Percentiles rank a stretch among this genome's conserved stretches.
These are phyloP conservation scores for Acinonyx jubatus DNA, from an alignment of 2,113 vertebrate genomes.

Conservation along the genomic window DNA sequence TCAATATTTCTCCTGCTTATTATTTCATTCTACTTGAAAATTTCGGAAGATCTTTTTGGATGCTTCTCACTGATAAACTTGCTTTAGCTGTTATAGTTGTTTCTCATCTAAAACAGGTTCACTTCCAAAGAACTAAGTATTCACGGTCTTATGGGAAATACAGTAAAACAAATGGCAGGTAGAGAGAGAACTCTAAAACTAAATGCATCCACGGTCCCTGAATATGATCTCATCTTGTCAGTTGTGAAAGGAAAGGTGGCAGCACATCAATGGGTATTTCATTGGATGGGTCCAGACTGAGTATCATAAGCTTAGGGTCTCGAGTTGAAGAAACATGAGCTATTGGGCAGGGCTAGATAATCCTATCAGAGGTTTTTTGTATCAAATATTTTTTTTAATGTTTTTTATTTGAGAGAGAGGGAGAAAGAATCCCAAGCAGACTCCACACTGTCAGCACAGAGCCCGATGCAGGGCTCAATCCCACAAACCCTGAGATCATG, in stretches of 20 bases:
- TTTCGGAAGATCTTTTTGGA: not conserved
- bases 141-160: not conserved
- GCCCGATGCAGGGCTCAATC: too few relatives aligned
- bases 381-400: not conserved
- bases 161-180: not conserved
- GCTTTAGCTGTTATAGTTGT: not conserved
- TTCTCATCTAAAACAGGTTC: not conserved
- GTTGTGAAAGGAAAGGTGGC: not conserved
- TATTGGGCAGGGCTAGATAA: not conserved
- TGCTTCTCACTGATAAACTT: conserved; percentile 17
- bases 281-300: not conserved
- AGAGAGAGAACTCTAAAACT: not conserved
- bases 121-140: not conserved
- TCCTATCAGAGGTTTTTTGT: not conserved
- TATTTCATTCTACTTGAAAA: conserved; percentile 2
- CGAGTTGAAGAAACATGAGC: not conserved
- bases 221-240: not conserved
- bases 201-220: not conserved
- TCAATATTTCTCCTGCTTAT: not conserved
- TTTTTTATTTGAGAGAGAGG: too few relatives aligned
- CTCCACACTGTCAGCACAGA: too few relatives aligned
- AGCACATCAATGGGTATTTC: not conserved
- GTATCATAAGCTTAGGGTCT: not conserved
- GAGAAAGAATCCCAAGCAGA: too few relatives aligned
- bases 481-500: too few relatives aligned